These are phyloP conservation scores for Collichthys lucidus DNA, from an alignment of 2,113 vertebrate species.

Conservation along the genomic window DNA sequence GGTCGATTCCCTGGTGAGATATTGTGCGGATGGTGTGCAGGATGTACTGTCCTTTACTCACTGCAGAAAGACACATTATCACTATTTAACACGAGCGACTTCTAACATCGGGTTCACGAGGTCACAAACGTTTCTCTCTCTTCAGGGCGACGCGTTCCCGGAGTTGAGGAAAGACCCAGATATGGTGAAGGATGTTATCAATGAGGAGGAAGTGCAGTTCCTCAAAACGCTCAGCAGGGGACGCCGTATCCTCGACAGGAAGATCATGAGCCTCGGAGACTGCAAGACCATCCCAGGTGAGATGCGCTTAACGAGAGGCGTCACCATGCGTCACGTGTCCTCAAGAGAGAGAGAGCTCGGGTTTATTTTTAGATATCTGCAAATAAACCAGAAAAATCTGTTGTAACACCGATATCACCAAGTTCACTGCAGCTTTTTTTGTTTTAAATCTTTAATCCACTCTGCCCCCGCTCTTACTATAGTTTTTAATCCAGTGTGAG, in stretches of 20 bases:
- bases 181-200: constrained; percentile 97
- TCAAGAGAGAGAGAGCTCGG: too few relatives aligned
- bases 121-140: not conserved
- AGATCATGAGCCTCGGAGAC: constrained; percentile 94
- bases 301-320: not conserved
- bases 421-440: not conserved
- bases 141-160: constrained; percentile 94
- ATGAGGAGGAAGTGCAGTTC: constrained; percentile 97
- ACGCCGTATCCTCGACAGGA: constrained; percentile 95
- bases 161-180: constrained; percentile 97
- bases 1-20: constrained; percentile 91
- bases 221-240: constrained; percentile 97
- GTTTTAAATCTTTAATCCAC: not conserved
- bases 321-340: not conserved
- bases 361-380: not conserved
- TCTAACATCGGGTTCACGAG: not conserved
- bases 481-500: not conserved
- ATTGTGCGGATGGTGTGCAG: not conserved
- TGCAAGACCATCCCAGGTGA: constrained; percentile 92
- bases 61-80: not conserved
- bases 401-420: not conserved
- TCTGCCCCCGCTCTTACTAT: not conserved
- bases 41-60: not conserved
- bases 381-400: not conserved
- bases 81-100: not conserved